These are phyloP conservation scores for Peromyscus californicus DNA, from an alignment of 2,113 vertebrate genomes.

Conservation along the genomic window DNA sequence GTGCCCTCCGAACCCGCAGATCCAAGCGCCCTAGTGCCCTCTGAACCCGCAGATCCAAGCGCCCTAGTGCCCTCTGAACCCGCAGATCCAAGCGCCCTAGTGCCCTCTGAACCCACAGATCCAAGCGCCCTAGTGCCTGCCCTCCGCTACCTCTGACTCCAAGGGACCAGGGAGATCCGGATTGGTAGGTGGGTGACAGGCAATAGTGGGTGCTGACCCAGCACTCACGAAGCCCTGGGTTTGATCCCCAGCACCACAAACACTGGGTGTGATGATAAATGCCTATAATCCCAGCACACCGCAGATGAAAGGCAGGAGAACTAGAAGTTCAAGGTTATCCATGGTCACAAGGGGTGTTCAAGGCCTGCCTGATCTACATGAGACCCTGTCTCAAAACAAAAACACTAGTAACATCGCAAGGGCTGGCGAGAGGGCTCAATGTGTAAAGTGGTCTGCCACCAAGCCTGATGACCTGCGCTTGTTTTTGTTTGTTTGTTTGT, in stretches of 20 bases:
- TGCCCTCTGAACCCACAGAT: too few relatives aligned
- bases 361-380: neutral
- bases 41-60: too few relatives aligned
- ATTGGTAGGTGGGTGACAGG: neutral
- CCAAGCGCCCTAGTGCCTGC: neutral
- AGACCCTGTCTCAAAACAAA: neutral
- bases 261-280: neutral
- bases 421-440: neutral
- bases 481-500: neutral
- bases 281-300: neutral
- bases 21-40: neutral
- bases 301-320: neutral
- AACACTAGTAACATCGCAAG: neutral
- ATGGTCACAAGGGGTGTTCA: too few relatives aligned
- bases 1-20: too few relatives aligned
- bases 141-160: neutral
- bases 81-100: neutral
- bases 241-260: neutral
- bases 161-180: neutral
- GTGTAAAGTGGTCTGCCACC: neutral
- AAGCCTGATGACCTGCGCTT: neutral
- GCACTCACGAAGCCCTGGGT: neutral
- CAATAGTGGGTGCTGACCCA: neutral
- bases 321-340: neutral
- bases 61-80: neutral